Percentiles rank a stretch among this genome's conserved stretches.
Evolutionary conservation across 2,888 invertebrate species (phyloP).

Genomic region (Stenoptilia bipunctidactyla): DNA sequence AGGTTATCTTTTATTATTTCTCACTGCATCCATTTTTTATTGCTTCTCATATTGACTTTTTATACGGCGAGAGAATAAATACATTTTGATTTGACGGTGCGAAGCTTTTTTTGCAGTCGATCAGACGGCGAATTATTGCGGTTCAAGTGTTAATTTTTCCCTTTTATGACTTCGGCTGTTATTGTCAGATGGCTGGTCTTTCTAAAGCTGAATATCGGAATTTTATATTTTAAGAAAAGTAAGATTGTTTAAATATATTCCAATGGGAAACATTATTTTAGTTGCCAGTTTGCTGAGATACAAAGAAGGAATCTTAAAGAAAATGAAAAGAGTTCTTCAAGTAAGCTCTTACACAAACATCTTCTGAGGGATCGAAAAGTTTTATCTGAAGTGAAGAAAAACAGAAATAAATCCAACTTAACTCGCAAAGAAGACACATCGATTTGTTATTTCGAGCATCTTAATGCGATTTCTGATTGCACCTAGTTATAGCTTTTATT

Average conservation of each 20-base stretch:
- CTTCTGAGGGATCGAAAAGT: slow-evolving; percentile 47
- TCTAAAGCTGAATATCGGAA: too few species aligned
- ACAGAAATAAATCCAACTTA: slow-evolving; percentile 63
- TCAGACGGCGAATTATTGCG: slow-evolving; percentile 53
- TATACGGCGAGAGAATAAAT: slow-evolving; percentile 65
- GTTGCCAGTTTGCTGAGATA: too few species aligned
- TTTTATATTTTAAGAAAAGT: too few species aligned
- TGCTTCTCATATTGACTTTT: slow-evolving; percentile 70
- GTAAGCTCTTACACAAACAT: slow-evolving; percentile 55
- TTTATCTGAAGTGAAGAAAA: slow-evolving; percentile 41
- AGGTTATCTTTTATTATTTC: slow-evolving; percentile 70
- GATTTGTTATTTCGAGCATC: slow-evolving; percentile 28
- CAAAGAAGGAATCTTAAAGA: too few species aligned
- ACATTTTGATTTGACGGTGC: slow-evolving; percentile 65
- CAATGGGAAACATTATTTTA: too few species aligned
- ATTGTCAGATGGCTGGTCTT: not conserved
- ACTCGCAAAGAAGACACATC: slow-evolving; percentile 27
- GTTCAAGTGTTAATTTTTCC: too few species aligned
- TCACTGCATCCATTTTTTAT: slow-evolving; percentile 59
- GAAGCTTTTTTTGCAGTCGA: slow-evolving; percentile 46
- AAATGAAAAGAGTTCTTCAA: too few species aligned
- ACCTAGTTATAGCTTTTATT: slow-evolving; percentile 34
- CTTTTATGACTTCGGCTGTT: not conserved
- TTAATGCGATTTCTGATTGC: slow-evolving; percentile 27
- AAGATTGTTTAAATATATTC: too few species aligned